phyloP scores from a whole-genome alignment of 1,140 invertebrate genomes.

The Musca vetustissima region DNA sequence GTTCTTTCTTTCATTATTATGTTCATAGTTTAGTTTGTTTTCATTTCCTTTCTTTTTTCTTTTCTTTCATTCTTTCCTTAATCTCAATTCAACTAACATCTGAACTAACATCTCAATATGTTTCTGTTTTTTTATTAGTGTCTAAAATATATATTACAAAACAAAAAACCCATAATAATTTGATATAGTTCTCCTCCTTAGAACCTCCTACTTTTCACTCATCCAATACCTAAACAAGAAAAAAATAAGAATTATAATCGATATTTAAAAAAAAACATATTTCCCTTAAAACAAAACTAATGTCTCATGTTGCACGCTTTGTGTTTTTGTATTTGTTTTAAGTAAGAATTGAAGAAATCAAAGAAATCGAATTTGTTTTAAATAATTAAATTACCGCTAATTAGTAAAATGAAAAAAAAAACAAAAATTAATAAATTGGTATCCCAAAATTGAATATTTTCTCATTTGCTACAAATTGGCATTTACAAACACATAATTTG shows the following conservation, averaged over 20 bases:
- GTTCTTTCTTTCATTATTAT: not conserved
- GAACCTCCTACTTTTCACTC: no score
- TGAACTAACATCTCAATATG: not conserved
- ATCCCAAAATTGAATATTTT: not conserved
- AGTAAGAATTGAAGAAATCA: constrained; percentile 9
- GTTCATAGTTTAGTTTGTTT: not conserved
- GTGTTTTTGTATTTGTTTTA: constrained; percentile 31
- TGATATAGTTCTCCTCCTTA: no score
- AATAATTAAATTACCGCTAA: not conserved
- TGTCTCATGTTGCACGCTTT: constrained; percentile 32
- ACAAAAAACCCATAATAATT: not conserved
- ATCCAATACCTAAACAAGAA: no score
- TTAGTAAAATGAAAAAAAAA: not conserved
- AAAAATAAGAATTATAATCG: no score
- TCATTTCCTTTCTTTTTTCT: not conserved
- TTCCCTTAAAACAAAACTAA: constrained; percentile 23
- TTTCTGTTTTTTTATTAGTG: not conserved
- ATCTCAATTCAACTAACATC: not conserved
- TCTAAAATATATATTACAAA: constrained; percentile 5
- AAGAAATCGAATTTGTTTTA: constrained; percentile 9
- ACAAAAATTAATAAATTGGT: not conserved
- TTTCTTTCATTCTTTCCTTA: not conserved
- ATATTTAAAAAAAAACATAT: no score
- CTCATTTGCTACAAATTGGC: constrained; percentile 5
- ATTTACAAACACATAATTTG: constrained; percentile 14